Evolutionary conservation across 2,888 invertebrate species (phyloP).

Genomic region (Melinaea marsaeus): DNA sequence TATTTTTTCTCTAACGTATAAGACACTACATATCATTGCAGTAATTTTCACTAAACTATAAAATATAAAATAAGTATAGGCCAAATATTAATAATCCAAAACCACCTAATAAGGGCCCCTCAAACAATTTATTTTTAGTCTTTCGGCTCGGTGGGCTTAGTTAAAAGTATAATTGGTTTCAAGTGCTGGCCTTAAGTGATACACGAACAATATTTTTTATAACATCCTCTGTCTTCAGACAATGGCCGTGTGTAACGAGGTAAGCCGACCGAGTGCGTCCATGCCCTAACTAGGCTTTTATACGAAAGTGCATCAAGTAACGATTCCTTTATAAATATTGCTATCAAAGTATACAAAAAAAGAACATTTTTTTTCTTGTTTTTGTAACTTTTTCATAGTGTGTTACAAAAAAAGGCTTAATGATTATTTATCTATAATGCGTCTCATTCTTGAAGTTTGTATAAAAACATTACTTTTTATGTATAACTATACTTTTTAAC

Average conservation of each 20-base stretch:
- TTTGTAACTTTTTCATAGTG: neutral
- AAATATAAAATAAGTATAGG: too few relatives aligned
- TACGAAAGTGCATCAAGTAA: neutral
- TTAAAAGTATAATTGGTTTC: conserved; percentile 67
- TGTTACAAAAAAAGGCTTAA: neutral
- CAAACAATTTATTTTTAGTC: conserved; percentile 47
- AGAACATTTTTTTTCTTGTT: neutral
- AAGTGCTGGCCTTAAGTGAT: conserved; percentile 56
- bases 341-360: neutral
- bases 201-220: conserved; percentile 52
- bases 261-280: neutral
- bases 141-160: conserved; percentile 46
- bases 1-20: neutral
- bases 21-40: neutral
- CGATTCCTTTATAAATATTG: neutral
- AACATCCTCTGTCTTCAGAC: conserved; percentile 44
- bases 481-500: conserved; percentile 15
- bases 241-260: conserved; percentile 42
- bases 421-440: conserved; percentile 24
- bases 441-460: conserved; percentile 25
- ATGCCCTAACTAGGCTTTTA: neutral
- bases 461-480: conserved; percentile 17
- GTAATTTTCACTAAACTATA: neutral
- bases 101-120: conserved; percentile 40
- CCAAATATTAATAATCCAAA: conserved; percentile 13